Evolutionary conservation across 2,113 vertebrate genomes (phyloP).

Genomic region (Charina bottae): DNA sequence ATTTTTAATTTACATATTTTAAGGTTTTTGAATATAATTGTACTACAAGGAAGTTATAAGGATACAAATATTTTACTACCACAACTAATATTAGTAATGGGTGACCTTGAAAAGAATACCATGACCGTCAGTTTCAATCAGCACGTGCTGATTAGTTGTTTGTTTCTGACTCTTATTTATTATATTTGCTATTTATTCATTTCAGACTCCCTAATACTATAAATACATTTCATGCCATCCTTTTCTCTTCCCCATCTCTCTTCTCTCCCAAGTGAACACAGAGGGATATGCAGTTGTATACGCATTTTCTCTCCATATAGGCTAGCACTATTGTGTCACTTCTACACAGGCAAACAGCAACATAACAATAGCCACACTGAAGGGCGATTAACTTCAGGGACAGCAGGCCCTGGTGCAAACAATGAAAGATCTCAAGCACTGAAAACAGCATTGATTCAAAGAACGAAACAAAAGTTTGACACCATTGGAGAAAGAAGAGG

Average conservation of each 20-base stretch:
- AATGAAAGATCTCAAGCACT: conserved; percentile 69
- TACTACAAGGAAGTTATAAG: background rate
- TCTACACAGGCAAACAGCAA: conserved; percentile 61
- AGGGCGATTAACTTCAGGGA: conserved; percentile 70
- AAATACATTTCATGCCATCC: background rate
- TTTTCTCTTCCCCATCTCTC: background rate
- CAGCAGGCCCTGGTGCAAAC: conserved; percentile 58
- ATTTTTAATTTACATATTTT: background rate
- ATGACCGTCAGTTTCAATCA: background rate
- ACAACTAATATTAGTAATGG: background rate
- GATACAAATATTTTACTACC: background rate
- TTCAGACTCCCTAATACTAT: background rate
- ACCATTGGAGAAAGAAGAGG: conserved; percentile 44
- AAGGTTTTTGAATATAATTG: background rate
- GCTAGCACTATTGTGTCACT: conserved; percentile 1
- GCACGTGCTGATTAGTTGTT: background rate
- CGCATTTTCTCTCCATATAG: conserved; percentile 1
- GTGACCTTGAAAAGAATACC: background rate
- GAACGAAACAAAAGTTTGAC: conserved; percentile 68
- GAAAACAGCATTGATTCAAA: conserved; percentile 63
- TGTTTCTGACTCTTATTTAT: background rate
- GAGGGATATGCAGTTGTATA: background rate
- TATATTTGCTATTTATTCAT: background rate
- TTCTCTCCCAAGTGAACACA: conserved; percentile 6
- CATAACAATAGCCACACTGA: conserved; percentile 68